Conservation (phyloP, 2,113 vertebrate species). For the Ochotona princeps region DNA sequence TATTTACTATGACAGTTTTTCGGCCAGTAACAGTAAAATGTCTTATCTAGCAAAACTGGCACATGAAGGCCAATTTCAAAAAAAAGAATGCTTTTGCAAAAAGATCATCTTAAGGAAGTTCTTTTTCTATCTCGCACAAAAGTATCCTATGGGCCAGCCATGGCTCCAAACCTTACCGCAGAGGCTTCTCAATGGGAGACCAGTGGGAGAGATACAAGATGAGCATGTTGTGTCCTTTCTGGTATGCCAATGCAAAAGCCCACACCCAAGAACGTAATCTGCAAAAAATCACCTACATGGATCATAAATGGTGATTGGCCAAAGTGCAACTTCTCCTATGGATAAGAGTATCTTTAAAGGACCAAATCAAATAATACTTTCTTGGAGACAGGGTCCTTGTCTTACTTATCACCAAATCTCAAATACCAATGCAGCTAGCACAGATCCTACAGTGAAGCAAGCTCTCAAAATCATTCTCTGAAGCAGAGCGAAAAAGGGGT, state of each 20-base stretch:
- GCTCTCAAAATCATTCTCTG: not conserved
- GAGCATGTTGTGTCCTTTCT: not conserved
- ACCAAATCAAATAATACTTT: not conserved
- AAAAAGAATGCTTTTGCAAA: not conserved
- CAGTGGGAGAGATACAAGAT: not conserved
- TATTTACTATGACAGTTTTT: not conserved
- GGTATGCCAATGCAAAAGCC: not conserved
- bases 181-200: not conserved
- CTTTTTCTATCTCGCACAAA: not conserved
- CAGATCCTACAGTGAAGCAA: not conserved
- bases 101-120: not conserved
- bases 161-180: not conserved
- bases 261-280: not conserved
- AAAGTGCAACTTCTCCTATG: not conserved
- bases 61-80: not conserved
- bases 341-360: not conserved
- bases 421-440: not conserved
- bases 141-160: not conserved
- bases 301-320: not conserved
- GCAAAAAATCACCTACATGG: not conserved
- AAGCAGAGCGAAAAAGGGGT: not conserved
- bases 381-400: not conserved
- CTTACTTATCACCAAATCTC: not conserved
- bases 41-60: slow-evolving; percentile 26
- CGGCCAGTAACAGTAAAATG: not conserved